Base-by-base conservation (phyloP, 1,140 invertebrate species). In the Mactra quadrangularis region DNA sequence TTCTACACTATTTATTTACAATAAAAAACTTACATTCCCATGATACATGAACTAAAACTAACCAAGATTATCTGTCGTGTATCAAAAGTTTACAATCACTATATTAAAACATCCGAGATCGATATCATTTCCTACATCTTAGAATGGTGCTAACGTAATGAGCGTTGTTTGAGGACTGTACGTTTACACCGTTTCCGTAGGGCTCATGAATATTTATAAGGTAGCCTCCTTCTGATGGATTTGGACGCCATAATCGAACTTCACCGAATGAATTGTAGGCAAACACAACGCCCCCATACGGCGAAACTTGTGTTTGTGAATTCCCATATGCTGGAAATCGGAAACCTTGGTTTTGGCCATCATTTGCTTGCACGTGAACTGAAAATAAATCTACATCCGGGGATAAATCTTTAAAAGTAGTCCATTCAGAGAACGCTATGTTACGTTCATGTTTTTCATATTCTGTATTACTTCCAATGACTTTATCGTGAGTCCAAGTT, bases 301-400 rank as follows among this genome's bases (percentile, higher is more conserved):
- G 57, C 1, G 72, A 45, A 19, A 55, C 29, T 19, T n/a, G 38
- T 3, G 55, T 19, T 29, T 76, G 72, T 3, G 72, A 76, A 27
- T 50, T 76, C 9, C 72, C 72, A 19, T 59, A 76, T 0, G 25
- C 72, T 11, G 27, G 29, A 35, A 76, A 76, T n/a, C 72, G 72
- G 35, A 33, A 76, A 17, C 72, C 72, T 15, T 47, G 45, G 33
- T 76, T 76, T 11, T 11, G 29, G 17, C 72, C 72, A 47, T 76
- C 72, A 47, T 29, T 50, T 1, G 72, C 72, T 55, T 76, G 33
- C 0, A 76, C 57, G 38, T 60, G 60, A 13, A 76, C 60, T 11
- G 72, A 76, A 31, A 62, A 19, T 29, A 76, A 76, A 62, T 76
- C 72, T 13, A 0, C 45, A 33, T 76, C 45, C 1, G 19, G 1